phyloP scores from a whole-genome alignment of 2,797 vertebrate species.

The Typhlichthys subterraneus region DNA sequence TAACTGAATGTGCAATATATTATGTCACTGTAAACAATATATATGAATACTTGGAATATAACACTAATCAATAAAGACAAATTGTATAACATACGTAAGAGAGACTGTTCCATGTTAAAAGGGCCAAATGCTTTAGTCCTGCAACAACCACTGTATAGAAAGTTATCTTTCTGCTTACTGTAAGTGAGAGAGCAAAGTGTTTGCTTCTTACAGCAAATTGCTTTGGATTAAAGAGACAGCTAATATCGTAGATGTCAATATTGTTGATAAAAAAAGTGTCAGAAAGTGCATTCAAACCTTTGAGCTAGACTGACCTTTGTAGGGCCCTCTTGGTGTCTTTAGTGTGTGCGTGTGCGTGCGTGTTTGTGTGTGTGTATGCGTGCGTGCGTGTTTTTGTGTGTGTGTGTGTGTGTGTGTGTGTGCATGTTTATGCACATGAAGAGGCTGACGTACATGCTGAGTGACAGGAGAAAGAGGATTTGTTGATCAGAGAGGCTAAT shows the following conservation, averaged over 20 bases:
- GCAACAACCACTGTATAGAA: too few species aligned
- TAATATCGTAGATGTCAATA: background rate
- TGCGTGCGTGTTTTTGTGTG: conserved; percentile 2
- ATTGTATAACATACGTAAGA: too few species aligned
- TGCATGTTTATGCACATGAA: conserved; percentile 15
- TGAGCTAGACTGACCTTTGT: background rate
- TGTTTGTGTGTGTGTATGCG: background rate
- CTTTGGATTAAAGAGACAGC: too few species aligned
- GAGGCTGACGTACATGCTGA: conserved; percentile 55
- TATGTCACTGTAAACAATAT: too few species aligned
- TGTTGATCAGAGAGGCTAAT: conserved; percentile 57
- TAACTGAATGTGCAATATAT: too few species aligned
- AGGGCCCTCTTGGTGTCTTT: background rate
- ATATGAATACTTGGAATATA: too few species aligned
- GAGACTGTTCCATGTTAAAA: too few species aligned
- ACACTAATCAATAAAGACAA: too few species aligned
- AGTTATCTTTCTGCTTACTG: too few species aligned
- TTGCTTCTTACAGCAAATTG: too few species aligned
- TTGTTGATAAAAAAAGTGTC: background rate
- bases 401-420: background rate
- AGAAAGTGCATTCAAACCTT: background rate
- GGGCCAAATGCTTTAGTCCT: too few species aligned
- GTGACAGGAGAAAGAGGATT: conserved; percentile 70
- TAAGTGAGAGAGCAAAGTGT: too few species aligned
- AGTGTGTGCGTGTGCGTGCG: background rate